Base-by-base conservation (phyloP, 2,797 vertebrate species). In the Setipinna tenuifilis region DNA sequence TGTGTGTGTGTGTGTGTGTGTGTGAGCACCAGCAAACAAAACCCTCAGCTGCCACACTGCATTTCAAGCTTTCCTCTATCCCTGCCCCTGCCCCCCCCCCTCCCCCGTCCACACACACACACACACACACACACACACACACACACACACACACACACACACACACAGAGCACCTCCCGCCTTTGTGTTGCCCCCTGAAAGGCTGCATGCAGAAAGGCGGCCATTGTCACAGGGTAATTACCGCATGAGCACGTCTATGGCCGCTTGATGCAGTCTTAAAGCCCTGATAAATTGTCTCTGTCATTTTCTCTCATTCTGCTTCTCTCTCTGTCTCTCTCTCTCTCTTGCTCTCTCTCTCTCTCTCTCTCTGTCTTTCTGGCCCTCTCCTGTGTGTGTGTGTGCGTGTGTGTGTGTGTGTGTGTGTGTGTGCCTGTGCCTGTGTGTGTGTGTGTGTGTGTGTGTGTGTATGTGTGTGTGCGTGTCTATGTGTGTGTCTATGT, bases 151-250 rank as follows among this genome's bases (percentile, higher is more conserved):
- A 54, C 50, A 14, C 9, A 54, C 50, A 3, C 50, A 54, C 50
- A 7, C 9, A 54, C 50, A 9, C 50, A 54, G 2, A 54, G 9
- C 50, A 9, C 50, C 2, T 9, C 58, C 83, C 75, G 48, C 71
- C 59, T 59, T 50, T 83, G 50, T 54, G 9, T 54, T 54, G 50
- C 1, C 50, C 10, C 9, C 50, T 54, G 50, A 54, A 54, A 54
- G 50, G 50, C 50, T 9, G 9, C 14, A 7, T 54, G 50, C 50
- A 90, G 86, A 86, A 85, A 85, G 62, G 21, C 54, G 81, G 54
- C 86, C 75, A 86, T 88, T 89, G 89, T 90, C 82, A 84, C 17
- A 71, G 88, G 82, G 85, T 87, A 87, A 91, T 88, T 88, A 83
- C 86, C 85, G 83, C 88, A 89, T 86, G 83, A n/a, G 48, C 50